phyloP scores from a whole-genome alignment of 2,888 invertebrate genomes.

The Aethes cnicana region DNA sequence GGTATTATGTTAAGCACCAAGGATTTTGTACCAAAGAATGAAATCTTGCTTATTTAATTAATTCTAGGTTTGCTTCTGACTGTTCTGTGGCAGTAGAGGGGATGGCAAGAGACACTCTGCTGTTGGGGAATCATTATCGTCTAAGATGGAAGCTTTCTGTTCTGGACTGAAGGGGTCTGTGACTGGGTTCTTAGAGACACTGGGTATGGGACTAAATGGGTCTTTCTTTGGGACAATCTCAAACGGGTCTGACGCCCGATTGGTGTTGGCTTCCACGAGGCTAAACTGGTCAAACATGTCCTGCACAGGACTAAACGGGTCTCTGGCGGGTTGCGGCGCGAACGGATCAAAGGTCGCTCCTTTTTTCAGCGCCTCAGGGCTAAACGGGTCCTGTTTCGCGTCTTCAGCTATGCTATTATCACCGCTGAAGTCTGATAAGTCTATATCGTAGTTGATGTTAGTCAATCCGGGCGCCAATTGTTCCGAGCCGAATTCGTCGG shows the following conservation, averaged over 20 bases:
- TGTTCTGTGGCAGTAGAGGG: constrained; percentile 80
- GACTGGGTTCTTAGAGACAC: neutral
- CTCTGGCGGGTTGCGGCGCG: constrained; percentile 33
- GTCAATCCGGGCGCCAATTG: constrained; percentile 84
- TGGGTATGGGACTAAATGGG: constrained; percentile 32
- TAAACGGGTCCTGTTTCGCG: constrained; percentile 80
- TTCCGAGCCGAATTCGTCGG: constrained; percentile 81
- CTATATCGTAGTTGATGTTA: constrained; percentile 89
- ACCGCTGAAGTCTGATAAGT: constrained; percentile 87
- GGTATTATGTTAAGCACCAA: constrained; percentile 12
- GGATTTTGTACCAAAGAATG: constrained; percentile 1
- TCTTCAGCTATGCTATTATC: constrained; percentile 87
- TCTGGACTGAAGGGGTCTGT: constrained; percentile 31
- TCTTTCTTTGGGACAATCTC: constrained; percentile 58
- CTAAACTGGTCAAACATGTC: constrained; percentile 69
- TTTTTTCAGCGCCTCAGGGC: constrained; percentile 73
- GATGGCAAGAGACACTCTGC: constrained; percentile 80
- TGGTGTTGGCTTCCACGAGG: constrained; percentile 48
- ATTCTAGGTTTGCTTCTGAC: constrained; percentile 46
- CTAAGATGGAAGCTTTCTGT: constrained; percentile 58
- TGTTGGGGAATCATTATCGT: constrained; percentile 68
- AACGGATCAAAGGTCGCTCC: constrained; percentile 43
- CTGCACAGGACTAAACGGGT: constrained; percentile 42
- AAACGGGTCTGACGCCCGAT: constrained; percentile 52
- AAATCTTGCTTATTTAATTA: neutral